Evolutionary conservation across 2,113 vertebrate species (phyloP).

Genomic region (Harpagus bidentatus): DNA sequence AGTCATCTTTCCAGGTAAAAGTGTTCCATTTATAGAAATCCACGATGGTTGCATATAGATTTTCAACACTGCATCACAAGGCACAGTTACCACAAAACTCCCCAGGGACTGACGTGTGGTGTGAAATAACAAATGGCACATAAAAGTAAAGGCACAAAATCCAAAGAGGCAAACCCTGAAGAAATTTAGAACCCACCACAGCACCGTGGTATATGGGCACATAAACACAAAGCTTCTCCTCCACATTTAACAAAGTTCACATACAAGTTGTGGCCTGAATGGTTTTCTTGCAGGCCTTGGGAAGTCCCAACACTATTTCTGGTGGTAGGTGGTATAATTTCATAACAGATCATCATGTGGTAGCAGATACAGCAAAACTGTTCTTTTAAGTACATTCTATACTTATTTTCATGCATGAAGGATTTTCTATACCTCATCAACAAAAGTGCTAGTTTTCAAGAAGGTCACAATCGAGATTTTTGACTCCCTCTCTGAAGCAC

Average conservation of each 20-base stretch:
- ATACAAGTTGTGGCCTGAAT: not conserved
- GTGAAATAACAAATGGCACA: not conserved
- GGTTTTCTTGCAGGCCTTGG: not conserved
- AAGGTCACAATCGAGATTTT: not conserved
- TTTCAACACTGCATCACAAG: not conserved
- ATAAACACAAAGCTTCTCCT: not conserved
- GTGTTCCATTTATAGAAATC: not conserved
- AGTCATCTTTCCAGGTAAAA: not conserved
- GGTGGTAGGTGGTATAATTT: not conserved
- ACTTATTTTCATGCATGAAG: not conserved
- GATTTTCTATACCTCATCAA: not conserved
- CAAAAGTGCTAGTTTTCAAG: not conserved
- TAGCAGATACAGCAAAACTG: not conserved
- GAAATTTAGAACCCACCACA: not conserved
- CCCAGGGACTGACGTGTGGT: rapidly evolving
- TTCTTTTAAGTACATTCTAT: not conserved
- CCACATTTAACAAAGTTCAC: not conserved
- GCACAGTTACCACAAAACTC: not conserved
- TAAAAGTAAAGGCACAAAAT: not conserved
- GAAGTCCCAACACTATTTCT: not conserved
- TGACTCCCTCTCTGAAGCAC: not conserved
- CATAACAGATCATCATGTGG: not conserved
- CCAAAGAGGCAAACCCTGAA: not conserved
- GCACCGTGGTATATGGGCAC: not conserved
- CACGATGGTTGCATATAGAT: not conserved